These are phyloP conservation scores for Boloria euphrosyne DNA, from an alignment of 2,888 invertebrate genomes.

Conservation along the genomic window DNA sequence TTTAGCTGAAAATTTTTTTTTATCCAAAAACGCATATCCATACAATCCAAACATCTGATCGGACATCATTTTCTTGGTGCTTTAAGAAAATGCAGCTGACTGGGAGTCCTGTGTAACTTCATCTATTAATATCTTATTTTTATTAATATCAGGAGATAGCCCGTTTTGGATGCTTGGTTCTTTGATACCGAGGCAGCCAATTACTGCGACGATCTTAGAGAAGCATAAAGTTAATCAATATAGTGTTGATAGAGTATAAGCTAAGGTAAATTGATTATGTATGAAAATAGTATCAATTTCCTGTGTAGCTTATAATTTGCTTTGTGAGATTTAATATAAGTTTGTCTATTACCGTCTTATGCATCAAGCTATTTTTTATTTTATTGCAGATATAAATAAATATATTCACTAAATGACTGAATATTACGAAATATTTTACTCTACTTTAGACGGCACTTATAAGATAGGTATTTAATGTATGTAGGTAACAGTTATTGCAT, in stretches of 20 bases:
- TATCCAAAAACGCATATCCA: slow-evolving; percentile 48
- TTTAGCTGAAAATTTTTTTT: neutral
- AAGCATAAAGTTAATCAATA: slow-evolving; percentile 35
- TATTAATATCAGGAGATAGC: slow-evolving; percentile 69
- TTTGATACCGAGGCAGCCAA: slow-evolving; percentile 55
- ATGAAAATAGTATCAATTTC: slow-evolving; percentile 20
- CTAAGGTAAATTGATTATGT: slow-evolving; percentile 25
- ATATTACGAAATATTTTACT: too few species aligned
- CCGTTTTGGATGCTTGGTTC: slow-evolving; percentile 62
- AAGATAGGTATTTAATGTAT: neutral
- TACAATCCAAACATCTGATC: slow-evolving; percentile 53
- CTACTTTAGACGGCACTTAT: too few species aligned
- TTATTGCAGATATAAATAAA: too few species aligned
- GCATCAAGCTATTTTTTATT: neutral
- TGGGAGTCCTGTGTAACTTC: slow-evolving; percentile 69
- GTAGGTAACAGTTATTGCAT: too few species aligned
- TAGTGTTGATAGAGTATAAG: slow-evolving; percentile 17
- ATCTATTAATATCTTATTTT: slow-evolving; percentile 76
- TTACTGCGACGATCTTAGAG: slow-evolving; percentile 47
- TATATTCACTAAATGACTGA: too few species aligned
- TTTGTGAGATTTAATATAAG: slow-evolving; percentile 1
- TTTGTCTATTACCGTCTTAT: neutral
- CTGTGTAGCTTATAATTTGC: slow-evolving; percentile 3
- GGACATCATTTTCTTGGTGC: slow-evolving; percentile 78
- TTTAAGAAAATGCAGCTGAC: slow-evolving; percentile 81